Evolutionary conservation across 1,140 invertebrate genomes (phyloP).

Genomic region (Lerema accius): DNA sequence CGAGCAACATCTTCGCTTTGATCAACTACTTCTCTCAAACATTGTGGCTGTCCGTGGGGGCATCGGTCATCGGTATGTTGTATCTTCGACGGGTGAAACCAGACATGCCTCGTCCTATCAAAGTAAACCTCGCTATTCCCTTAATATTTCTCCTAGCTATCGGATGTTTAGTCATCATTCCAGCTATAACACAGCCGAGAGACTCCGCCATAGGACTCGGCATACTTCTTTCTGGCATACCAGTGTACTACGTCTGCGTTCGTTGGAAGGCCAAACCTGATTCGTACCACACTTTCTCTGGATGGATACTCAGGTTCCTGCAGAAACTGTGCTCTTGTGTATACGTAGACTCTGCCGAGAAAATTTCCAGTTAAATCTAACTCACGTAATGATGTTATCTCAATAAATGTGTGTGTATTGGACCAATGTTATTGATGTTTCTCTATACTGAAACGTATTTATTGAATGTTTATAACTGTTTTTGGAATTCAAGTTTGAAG

Average conservation of each 20-base stretch:
- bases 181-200: constrained; percentile 89
- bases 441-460: too few species aligned
- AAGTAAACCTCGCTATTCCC: constrained; percentile 91
- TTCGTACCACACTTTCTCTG: constrained; percentile 67
- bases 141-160: constrained; percentile 93
- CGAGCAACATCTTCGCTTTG: constrained; percentile 87
- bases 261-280: constrained; percentile 91
- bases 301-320: constrained; percentile 70
- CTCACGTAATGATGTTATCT: constrained; percentile 5
- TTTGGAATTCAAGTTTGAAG: too few species aligned
- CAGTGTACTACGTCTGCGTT: constrained; percentile 95
- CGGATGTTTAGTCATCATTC: constrained; percentile 91
- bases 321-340: constrained; percentile 80
- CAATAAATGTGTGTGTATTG: constrained; percentile 19
- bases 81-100: constrained; percentile 89
- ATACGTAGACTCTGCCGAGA: constrained; percentile 72
- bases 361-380: constrained; percentile 57
- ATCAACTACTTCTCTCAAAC: constrained; percentile 93
- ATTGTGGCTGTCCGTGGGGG: constrained; percentile 90
- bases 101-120: constrained; percentile 90
- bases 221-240: constrained; percentile 94
- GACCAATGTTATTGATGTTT: too few species aligned
- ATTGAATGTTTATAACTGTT: constrained; percentile 25
- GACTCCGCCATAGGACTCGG: constrained; percentile 93
- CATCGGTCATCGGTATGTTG: constrained; percentile 90